phyloP scores from a whole-genome alignment of 2,888 invertebrate species.

The Eledona agricola region DNA sequence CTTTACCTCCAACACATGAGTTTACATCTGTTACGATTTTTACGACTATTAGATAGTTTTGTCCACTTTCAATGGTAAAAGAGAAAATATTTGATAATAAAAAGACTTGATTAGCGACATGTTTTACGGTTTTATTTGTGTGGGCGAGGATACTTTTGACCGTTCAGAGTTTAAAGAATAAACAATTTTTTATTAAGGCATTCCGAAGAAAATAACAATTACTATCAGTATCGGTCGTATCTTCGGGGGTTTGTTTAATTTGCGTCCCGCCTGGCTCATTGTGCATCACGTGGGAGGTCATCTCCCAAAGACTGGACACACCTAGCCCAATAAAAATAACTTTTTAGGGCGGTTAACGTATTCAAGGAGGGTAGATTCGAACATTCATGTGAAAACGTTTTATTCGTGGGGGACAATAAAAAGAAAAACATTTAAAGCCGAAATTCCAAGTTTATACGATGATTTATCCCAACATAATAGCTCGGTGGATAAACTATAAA shows the following conservation, averaged over 20 bases:
- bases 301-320: conserved; percentile 36
- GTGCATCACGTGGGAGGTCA: conserved; percentile 37
- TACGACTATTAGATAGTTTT: too few relatives aligned
- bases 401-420: conserved; percentile 39
- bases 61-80: too few relatives aligned
- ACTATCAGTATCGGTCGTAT: too few relatives aligned
- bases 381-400: conserved; percentile 38
- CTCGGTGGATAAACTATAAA: conserved; percentile 33
- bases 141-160: too few relatives aligned
- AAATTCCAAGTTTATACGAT: conserved; percentile 35
- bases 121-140: conserved; percentile 36
- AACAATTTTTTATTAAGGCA: too few relatives aligned
- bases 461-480: conserved; percentile 37
- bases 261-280: conserved; percentile 27
- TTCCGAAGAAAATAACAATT: too few relatives aligned
- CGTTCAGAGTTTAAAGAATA: too few relatives aligned
- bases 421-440: conserved; percentile 35
- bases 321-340: conserved; percentile 41
- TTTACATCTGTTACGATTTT: too few relatives aligned
- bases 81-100: conserved; percentile 30
- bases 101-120: conserved; percentile 30
- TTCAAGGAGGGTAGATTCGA: conserved; percentile 36
- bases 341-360: conserved; percentile 40
- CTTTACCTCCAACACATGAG: conserved; percentile 29
- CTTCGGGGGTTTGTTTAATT: conserved; percentile 26